Percentiles rank a stretch among this genome's conserved stretches.
phyloP scores from a whole-genome alignment of 2,888 invertebrate genomes.

The Cryptus armator region DNA sequence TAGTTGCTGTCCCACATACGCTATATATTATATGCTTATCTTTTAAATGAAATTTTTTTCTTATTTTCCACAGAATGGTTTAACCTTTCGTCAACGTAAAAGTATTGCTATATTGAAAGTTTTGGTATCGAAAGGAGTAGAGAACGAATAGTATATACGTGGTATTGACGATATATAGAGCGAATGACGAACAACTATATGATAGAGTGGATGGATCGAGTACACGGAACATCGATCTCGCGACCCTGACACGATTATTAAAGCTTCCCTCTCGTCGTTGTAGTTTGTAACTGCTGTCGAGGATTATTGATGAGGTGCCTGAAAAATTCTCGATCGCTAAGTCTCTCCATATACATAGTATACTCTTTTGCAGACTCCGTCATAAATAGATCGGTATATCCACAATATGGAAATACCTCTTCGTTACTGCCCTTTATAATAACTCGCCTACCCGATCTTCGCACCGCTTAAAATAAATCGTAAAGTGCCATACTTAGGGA shows the following conservation, averaged over 20 bases:
- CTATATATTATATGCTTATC: slow-evolving; percentile 65
- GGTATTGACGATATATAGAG: neutral
- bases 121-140: neutral
- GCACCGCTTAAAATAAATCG: neutral
- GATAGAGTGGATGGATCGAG: slow-evolving; percentile 46
- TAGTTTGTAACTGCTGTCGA: slow-evolving; percentile 49
- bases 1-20: neutral
- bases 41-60: slow-evolving; percentile 71
- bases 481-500: neutral
- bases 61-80: slow-evolving; percentile 31
- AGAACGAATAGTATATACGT: neutral
- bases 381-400: slow-evolving; percentile 31
- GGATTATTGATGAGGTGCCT: slow-evolving; percentile 59
- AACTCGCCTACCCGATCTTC: neutral
- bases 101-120: neutral
- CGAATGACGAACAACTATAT: neutral
- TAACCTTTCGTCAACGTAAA: neutral
- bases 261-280: slow-evolving; percentile 49
- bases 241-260: slow-evolving; percentile 66
- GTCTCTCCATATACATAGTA: neutral
- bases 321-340: slow-evolving; percentile 40
- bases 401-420: neutral
- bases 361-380: neutral
- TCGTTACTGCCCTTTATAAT: neutral
- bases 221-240: slow-evolving; percentile 62